Percentiles rank a stretch among this genome's conserved stretches.
Conservation (phyloP, 1,140 invertebrate genomes). For the Conus ventricosus region DNA sequence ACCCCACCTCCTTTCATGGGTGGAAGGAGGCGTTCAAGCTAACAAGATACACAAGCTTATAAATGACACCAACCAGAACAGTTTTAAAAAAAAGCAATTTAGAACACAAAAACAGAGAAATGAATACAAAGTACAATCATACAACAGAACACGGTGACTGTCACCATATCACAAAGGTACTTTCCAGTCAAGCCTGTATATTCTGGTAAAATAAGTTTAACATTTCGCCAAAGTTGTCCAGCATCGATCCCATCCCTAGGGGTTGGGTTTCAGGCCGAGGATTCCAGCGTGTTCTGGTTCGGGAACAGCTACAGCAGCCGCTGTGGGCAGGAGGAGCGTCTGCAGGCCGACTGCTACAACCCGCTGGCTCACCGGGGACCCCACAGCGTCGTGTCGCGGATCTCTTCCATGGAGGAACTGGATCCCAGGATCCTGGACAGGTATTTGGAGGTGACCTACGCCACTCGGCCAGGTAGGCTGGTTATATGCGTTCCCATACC, state of each 20-base stretch:
- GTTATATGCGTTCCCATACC: not conserved
- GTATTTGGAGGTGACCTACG: conserved; percentile 45
- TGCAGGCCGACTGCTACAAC: conserved; percentile 41
- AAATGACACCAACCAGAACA: too few relatives aligned
- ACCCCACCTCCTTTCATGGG: too few relatives aligned
- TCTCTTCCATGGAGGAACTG: conserved; percentile 21
- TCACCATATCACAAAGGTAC: not conserved
- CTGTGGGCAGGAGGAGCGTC: conserved; percentile 4
- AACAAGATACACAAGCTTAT: too few relatives aligned
- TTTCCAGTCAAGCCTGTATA: not conserved
- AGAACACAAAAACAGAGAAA: too few relatives aligned
- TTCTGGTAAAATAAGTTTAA: not conserved
- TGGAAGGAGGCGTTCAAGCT: too few relatives aligned
- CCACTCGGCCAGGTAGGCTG: not conserved
- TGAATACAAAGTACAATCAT: too few relatives aligned
- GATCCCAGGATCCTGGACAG: conserved; percentile 36
- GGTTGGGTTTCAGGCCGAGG: not conserved
- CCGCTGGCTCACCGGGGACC: not conserved
- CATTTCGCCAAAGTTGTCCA: too few relatives aligned
- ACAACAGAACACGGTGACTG: too few relatives aligned
- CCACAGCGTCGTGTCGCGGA: conserved; percentile 37
- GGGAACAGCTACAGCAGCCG: conserved; percentile 36
- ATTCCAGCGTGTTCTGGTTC: conserved; percentile 50
- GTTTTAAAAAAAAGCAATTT: too few relatives aligned
- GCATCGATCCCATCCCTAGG: not conserved